phyloP scores from a whole-genome alignment of 2,888 invertebrate genomes.

The Ommatoiulus sabulosus region DNA sequence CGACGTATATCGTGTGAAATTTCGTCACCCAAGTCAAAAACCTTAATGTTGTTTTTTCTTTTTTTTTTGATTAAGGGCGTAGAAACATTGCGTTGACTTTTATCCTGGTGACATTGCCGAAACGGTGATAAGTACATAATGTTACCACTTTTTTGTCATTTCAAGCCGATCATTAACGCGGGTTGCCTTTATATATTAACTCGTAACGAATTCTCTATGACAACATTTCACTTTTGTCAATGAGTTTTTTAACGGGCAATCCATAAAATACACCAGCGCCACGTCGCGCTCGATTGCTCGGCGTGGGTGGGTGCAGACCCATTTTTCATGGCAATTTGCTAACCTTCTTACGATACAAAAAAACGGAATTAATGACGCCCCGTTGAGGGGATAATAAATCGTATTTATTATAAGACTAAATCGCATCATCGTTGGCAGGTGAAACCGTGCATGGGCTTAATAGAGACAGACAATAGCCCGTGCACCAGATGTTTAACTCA shows the following conservation, averaged over 20 bases:
- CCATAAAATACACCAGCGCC: neutral
- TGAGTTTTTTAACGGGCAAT: neutral
- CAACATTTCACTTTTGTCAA: too few species aligned
- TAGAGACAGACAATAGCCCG: constrained; percentile 18
- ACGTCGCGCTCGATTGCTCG: neutral
- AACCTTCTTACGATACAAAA: neutral
- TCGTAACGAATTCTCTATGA: too few species aligned
- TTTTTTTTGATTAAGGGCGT: too few species aligned
- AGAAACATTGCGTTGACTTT: too few species aligned
- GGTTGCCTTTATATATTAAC: too few species aligned
- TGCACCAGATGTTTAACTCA: constrained; percentile 1
- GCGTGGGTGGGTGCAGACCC: neutral
- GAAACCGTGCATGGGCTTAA: constrained; percentile 31
- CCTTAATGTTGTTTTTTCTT: too few species aligned
- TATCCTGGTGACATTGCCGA: too few species aligned
- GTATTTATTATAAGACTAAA: constrained; percentile 28
- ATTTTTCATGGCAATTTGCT: neutral
- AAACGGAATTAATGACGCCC: neutral
- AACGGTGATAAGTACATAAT: too few species aligned
- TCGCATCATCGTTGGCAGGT: constrained; percentile 15
- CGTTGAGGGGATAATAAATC: constrained; percentile 24
- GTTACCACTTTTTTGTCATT: too few species aligned
- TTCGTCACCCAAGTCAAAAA: too few species aligned
- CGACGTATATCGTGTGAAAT: too few species aligned
- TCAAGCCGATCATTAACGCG: too few species aligned